Base-by-base conservation (phyloP, 2,888 invertebrate genomes). In the Prosopocoilus inquinatus region DNA sequence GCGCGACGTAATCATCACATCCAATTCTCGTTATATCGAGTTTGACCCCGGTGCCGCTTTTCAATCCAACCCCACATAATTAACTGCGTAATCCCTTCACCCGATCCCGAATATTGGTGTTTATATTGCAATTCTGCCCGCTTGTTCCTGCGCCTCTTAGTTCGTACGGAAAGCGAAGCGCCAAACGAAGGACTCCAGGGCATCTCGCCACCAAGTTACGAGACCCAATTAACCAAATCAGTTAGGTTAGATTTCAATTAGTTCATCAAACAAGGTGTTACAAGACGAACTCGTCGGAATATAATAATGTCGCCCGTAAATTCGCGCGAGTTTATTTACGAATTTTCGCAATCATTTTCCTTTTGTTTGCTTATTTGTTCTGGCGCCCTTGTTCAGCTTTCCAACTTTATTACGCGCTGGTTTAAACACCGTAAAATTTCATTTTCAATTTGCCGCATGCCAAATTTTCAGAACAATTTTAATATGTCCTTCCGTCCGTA, bases 61-160 rank as follows among this genome's bases (percentile, higher is more conserved):
- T 53, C 53, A 58, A 50, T 50, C 47, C 53, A 43, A 49, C 53
- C 61, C 60, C 61, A 63, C 63, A 66, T 67, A 67, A 68, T 68
- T 67, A 68, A 67, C 68, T 68, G 61, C 58, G 59, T 67, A 68
- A 68, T 68, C 67, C 66, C 62, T 59, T 63, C 60, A 64, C 63
- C 59, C 60, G 60, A 58, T 58, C 64, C 51, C 48, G 61, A 64
- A 67, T 66, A 67, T 68, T 61, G 62, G 60, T 67, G 66, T 68
- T 67, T 67, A 67, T 66, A 65, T 64, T 59, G 63, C 64, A 65
- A 64, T 63, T 64, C 53, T 47, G 39, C 7, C 20, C 20, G 20
- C 20, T 28, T 28, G 20, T 28, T 28, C 20, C 20, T 28, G 20
- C 20, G 20, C 20, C 20, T 28, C 20, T 28, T 28, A 5, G 20